phyloP scores from a whole-genome alignment of 2,113 vertebrate genomes.

The Verasper variegatus region DNA sequence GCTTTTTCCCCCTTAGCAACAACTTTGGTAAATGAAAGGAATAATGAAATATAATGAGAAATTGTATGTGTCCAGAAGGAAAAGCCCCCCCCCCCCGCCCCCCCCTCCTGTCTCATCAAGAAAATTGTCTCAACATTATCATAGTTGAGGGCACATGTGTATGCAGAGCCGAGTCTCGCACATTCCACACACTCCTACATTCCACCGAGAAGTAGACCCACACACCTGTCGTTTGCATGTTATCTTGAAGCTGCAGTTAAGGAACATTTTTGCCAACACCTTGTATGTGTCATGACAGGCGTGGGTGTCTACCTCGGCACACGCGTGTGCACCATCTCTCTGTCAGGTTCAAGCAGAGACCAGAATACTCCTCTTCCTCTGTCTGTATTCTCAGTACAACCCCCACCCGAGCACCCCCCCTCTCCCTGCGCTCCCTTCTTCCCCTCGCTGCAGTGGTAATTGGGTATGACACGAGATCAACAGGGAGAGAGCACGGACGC shows the following conservation, averaged over 20 bases:
- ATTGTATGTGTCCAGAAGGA: no score
- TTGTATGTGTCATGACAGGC: constrained; percentile 53
- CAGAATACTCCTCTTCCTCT: constrained; percentile 34
- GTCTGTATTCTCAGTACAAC: constrained; percentile 44
- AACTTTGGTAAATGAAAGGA: no score
- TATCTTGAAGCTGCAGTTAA: constrained; percentile 47
- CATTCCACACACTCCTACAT: background rate
- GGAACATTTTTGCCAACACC: constrained; percentile 31
- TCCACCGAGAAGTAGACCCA: background rate
- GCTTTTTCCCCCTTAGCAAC: no score
- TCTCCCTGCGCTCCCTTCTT: background rate
- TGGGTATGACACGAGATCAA: constrained; percentile 81
- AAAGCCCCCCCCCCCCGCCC: no score
- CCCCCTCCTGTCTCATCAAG: no score
- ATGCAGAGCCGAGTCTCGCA: no score
- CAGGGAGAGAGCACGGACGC: constrained; percentile 61
- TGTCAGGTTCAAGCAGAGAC: constrained; percentile 49
- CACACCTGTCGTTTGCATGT: constrained; percentile 1
- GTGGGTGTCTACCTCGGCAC: constrained; percentile 63
- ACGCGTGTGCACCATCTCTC: constrained; percentile 18
- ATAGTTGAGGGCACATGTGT: no score
- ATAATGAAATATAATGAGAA: no score
- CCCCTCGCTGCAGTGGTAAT: constrained; percentile 70
- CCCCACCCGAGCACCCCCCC: background rate
- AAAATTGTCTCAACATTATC: no score